phyloP scores from a whole-genome alignment of 1,140 invertebrate genomes.

The Diachasmimorpha longicaudata region DNA sequence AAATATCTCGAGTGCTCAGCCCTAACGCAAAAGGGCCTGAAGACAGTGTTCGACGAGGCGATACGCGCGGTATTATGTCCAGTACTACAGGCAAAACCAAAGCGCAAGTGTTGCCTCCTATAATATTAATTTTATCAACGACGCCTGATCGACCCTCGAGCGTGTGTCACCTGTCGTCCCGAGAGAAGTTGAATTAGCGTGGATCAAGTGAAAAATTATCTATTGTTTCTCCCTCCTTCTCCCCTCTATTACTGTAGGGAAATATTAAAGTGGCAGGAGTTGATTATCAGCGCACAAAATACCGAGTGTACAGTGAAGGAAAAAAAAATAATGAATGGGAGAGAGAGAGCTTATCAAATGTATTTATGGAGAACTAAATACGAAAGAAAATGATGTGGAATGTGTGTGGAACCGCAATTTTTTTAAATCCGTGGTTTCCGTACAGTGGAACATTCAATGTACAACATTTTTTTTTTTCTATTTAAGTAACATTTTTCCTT shows the following conservation, averaged over 20 bases:
- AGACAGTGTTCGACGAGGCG: conserved; percentile 99
- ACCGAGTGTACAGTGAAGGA: not conserved
- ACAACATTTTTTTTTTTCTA: not conserved
- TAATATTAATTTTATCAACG: conserved; percentile 67
- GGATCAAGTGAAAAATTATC: not conserved
- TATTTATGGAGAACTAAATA: not conserved
- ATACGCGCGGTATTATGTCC: conserved; percentile 97
- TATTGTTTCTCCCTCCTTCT: not conserved
- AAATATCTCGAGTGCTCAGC: conserved; percentile 97
- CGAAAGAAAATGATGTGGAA: not conserved
- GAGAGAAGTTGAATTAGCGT: not conserved
- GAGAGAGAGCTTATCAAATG: not conserved
- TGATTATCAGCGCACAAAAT: conserved; percentile 5
- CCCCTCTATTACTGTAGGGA: not conserved
- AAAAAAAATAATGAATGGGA: not conserved
- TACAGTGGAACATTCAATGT: not conserved
- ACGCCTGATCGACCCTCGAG: conserved; percentile 34
- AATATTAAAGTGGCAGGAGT: not conserved
- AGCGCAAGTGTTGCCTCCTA: conserved; percentile 80
- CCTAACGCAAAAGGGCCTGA: conserved; percentile 98
- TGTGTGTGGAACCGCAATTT: conserved; percentile 4
- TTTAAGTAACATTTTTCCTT: conserved; percentile 8
- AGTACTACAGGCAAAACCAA: conserved; percentile 79
- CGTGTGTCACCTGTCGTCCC: conserved; percentile 7
- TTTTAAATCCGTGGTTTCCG: conserved; percentile 16